phyloP scores from a whole-genome alignment of 2,113 vertebrate species.

The Tenebrosternarchus preto region DNA sequence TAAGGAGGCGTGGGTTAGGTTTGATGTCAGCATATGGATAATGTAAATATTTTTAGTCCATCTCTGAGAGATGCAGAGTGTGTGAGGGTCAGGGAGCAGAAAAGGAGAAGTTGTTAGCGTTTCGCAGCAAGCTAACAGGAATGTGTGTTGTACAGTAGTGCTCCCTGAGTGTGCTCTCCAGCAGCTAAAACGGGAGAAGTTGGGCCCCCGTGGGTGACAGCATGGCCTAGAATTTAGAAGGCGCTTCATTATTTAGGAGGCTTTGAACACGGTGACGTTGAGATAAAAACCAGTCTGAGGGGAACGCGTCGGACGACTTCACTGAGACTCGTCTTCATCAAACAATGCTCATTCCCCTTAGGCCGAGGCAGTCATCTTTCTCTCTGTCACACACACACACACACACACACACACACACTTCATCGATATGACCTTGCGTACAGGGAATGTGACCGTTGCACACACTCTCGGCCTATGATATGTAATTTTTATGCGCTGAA shows the following conservation, averaged over 20 bases:
- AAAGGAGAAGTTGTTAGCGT: conserved; percentile 6
- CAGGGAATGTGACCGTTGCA: conserved; percentile 30
- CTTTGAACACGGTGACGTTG: conserved; percentile 50
- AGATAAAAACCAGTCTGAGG: conserved; percentile 48
- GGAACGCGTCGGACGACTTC: conserved; percentile 47
- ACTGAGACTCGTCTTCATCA: conserved; percentile 40
- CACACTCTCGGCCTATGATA: conserved; percentile 30
- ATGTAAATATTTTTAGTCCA: conserved; percentile 43
- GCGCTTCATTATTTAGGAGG: conserved; percentile 51
- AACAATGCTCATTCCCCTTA: conserved; percentile 48
- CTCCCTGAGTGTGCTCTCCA: conserved; percentile 23
- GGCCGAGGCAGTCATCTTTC: conserved; percentile 28
- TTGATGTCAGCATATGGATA: conserved; percentile 42
- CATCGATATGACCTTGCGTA: conserved; percentile 50
- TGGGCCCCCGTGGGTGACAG: conserved; percentile 30
- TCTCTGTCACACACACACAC: background rate
- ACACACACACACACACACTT: conserved; percentile 14
- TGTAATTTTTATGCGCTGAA: conserved; percentile 37
- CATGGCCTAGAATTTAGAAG: conserved; percentile 42
- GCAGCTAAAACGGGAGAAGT: conserved; percentile 42
- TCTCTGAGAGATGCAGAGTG: conserved; percentile 17
- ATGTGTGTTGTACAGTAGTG: conserved; percentile 17
- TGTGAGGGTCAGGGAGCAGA: conserved; percentile 1
- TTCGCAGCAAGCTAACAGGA: conserved; percentile 10
- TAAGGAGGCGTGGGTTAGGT: conserved; percentile 30